Evolutionary conservation across 2,797 vertebrate genomes (phyloP).

Genomic region (Poecilia wingei): DNA sequence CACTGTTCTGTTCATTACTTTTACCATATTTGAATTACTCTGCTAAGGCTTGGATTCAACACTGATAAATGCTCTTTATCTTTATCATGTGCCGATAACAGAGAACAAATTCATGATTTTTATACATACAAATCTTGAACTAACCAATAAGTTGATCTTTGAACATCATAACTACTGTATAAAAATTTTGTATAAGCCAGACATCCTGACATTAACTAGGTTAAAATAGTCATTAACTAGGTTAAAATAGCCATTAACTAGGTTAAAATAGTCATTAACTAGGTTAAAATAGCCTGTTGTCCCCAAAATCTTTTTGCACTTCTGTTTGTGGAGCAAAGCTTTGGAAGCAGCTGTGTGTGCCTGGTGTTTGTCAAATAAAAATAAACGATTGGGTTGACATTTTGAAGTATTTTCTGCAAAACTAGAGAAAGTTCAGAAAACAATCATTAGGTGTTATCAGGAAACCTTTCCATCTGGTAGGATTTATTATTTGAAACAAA

Average conservation of each 20-base stretch:
- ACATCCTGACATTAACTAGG: neutral
- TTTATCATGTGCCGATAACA: neutral
- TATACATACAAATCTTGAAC: neutral
- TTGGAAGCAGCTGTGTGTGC: neutral
- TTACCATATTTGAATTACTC: neutral
- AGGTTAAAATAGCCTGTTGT: too few relatives aligned
- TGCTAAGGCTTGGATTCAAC: neutral
- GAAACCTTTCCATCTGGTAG: slow-evolving; percentile 35
- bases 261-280: too few relatives aligned
- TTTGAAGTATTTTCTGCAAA: neutral
- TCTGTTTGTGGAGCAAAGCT: neutral
- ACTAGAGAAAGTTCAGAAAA: slow-evolving; percentile 16
- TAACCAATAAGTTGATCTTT: neutral
- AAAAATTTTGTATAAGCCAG: neutral
- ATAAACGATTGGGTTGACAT: neutral
- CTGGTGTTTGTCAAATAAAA: neutral
- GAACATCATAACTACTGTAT: neutral
- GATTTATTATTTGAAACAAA: slow-evolving; percentile 38
- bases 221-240: too few relatives aligned
- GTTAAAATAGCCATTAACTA: too few relatives aligned
- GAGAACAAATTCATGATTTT: neutral
- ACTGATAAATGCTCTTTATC: neutral
- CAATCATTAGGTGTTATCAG: slow-evolving; percentile 18
- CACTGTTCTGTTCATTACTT: neutral
- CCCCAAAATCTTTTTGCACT: neutral